phyloP scores from a whole-genome alignment of 2,797 vertebrate genomes.

The Enoplosus armatus region DNA sequence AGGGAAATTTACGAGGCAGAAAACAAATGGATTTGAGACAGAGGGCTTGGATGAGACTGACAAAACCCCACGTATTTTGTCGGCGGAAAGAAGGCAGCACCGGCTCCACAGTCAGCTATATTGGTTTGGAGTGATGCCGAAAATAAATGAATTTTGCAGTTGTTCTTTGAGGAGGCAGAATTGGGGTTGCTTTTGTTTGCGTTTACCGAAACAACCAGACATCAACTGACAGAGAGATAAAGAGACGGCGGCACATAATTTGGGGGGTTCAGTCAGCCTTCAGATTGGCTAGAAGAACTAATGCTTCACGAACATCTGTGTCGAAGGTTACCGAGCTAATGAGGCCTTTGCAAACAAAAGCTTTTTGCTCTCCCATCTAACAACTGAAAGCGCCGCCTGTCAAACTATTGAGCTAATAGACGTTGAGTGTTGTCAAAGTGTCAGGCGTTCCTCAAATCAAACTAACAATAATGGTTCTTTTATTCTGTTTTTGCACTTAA shows the following conservation, averaged over 20 bases:
- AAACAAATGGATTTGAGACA: slow-evolving; percentile 40
- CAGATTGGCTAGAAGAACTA: slow-evolving; percentile 46
- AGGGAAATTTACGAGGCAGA: slow-evolving; percentile 44
- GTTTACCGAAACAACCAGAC: slow-evolving; percentile 51
- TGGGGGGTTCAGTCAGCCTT: slow-evolving; percentile 42
- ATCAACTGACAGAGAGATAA: slow-evolving; percentile 53
- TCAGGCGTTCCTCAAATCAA: slow-evolving; percentile 36
- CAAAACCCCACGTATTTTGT: slow-evolving; percentile 15
- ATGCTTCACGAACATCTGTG: slow-evolving; percentile 41
- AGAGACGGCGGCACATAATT: slow-evolving; percentile 55
- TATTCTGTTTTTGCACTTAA: slow-evolving; percentile 33
- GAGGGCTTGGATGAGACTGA: slow-evolving; percentile 4
- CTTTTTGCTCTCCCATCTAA: slow-evolving; percentile 21
- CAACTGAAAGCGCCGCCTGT: slow-evolving; percentile 40
- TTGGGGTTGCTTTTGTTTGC: slow-evolving; percentile 50
- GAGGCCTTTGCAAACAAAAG: slow-evolving; percentile 59
- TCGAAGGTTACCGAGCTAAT: slow-evolving; percentile 63
- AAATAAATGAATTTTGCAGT: slow-evolving; percentile 52
- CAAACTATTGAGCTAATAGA: slow-evolving; percentile 50
- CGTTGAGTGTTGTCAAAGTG: slow-evolving; percentile 43
- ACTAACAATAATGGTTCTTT: slow-evolving; percentile 38
- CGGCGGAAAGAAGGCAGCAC: slow-evolving; percentile 2
- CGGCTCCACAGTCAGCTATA: slow-evolving; percentile 11
- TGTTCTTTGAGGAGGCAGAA: slow-evolving; percentile 53
- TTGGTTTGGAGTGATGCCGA: slow-evolving; percentile 25